Percentiles rank a stretch among this genome's conserved stretches.
Conservation (phyloP, 2,113 vertebrate species). For the Vulpes lagopus region DNA sequence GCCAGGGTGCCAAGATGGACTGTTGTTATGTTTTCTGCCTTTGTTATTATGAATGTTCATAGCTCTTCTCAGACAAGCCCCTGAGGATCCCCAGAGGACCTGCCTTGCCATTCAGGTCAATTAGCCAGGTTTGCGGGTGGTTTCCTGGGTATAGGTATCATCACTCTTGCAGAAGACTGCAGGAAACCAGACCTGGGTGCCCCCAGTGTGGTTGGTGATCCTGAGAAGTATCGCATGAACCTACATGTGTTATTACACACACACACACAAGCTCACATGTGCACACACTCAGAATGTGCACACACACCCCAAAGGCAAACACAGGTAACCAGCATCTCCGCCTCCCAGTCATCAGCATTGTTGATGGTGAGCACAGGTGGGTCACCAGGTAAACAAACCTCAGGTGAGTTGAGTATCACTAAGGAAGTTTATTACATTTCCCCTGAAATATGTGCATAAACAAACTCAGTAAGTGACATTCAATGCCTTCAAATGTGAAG, state of each 20-base stretch:
- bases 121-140: not conserved
- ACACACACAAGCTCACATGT: fast-evolving
- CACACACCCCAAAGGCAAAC: not conserved
- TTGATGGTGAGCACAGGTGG: not conserved
- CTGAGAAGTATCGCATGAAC: constrained; percentile 4
- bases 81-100: constrained; percentile 64
- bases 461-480: not conserved
- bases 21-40: constrained; percentile 80
- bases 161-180: not conserved
- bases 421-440: not conserved
- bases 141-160: constrained; percentile 15
- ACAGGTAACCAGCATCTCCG: not conserved
- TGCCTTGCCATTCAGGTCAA: constrained; percentile 48
- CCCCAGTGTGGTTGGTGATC: not conserved
- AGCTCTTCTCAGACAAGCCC: constrained; percentile 69
- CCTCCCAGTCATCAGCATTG: not conserved
- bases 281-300: not conserved
- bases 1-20: constrained; percentile 75
- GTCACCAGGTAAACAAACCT: not conserved
- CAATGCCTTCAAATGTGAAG: not conserved
- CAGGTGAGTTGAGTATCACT: not conserved
- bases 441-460: not conserved
- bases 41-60: constrained; percentile 69
- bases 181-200: not conserved
- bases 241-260: not conserved